Percentiles rank a stretch among this genome's conserved stretches.
These are phyloP conservation scores for Palaemon carinicauda DNA, from an alignment of 1,140 invertebrate species.

Conservation along the genomic window DNA sequence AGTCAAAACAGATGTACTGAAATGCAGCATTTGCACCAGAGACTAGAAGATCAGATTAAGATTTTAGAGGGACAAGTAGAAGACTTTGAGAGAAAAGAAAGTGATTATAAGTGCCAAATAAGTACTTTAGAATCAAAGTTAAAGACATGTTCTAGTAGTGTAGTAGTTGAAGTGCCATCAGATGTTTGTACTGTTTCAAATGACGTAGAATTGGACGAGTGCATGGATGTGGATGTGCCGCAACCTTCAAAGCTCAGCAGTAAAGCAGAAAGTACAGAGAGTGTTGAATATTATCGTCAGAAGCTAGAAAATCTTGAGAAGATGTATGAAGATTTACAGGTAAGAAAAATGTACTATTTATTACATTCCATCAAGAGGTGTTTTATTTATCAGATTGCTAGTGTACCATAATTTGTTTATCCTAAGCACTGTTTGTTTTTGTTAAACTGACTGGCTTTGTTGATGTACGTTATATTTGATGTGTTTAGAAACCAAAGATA, in stretches of 20 bases:
- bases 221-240: too few species aligned
- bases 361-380: not conserved
- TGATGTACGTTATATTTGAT: not conserved
- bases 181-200: too few species aligned
- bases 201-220: too few species aligned
- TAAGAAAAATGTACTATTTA: not conserved
- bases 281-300: slow-evolving; percentile 4
- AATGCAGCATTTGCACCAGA: not conserved
- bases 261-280: not conserved
- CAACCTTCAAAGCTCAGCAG: not conserved
- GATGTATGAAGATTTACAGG: slow-evolving; percentile 19
- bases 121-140: not conserved
- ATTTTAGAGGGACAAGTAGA: not conserved
- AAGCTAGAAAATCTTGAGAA: slow-evolving; percentile 29
- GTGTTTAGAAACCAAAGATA: too few species aligned
- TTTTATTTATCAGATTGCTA: too few species aligned
- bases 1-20: not conserved
- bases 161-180: not conserved
- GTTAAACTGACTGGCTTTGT: too few species aligned
- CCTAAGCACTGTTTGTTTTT: not conserved
- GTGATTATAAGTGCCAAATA: not conserved
- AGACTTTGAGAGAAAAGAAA: slow-evolving; percentile 7
- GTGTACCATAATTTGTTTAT: too few species aligned
- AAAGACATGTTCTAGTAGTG: not conserved
- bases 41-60: slow-evolving; percentile 6